These are phyloP conservation scores for Chitala chitala DNA, from an alignment of 2,113 vertebrate genomes.

Conservation along the genomic window DNA sequence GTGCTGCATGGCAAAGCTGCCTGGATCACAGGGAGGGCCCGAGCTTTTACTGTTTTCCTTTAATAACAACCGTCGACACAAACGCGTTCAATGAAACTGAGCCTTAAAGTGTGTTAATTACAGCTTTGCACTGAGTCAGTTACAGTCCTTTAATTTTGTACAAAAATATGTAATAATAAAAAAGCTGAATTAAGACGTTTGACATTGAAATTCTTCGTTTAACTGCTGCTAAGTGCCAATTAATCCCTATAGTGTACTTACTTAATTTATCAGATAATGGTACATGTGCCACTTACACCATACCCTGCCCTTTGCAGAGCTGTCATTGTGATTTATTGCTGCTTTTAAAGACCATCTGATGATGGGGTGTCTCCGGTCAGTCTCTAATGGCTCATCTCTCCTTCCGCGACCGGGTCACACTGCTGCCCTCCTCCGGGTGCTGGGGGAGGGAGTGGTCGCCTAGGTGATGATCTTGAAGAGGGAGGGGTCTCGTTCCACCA, in stretches of 20 bases:
- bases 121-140: constrained; percentile 43
- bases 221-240: constrained; percentile 12
- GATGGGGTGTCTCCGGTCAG: constrained; percentile 17
- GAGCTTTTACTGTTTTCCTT: constrained; percentile 38
- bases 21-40: constrained; percentile 1
- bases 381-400: constrained; percentile 51
- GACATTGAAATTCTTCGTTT: constrained; percentile 33
- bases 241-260: constrained; percentile 2
- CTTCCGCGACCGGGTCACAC: constrained; percentile 38
- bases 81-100: constrained; percentile 48
- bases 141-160: constrained; percentile 51
- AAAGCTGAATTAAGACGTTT: constrained; percentile 49
- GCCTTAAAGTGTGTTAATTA: constrained; percentile 56
- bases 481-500: too few relatives aligned
- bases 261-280: not conserved
- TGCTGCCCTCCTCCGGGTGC: constrained; percentile 24
- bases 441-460: not conserved
- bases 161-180: too few relatives aligned
- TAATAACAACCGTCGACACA: constrained; percentile 33
- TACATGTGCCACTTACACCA: not conserved
- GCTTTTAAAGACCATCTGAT: constrained; percentile 50
- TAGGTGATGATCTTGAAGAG: not conserved
- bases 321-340: constrained; percentile 58
- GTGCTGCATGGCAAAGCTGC: not conserved
- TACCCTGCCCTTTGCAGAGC: not conserved